Percentiles rank a stretch among this genome's conserved stretches.
phyloP scores from a whole-genome alignment of 2,797 vertebrate species.

The Harpagifer antarcticus region DNA sequence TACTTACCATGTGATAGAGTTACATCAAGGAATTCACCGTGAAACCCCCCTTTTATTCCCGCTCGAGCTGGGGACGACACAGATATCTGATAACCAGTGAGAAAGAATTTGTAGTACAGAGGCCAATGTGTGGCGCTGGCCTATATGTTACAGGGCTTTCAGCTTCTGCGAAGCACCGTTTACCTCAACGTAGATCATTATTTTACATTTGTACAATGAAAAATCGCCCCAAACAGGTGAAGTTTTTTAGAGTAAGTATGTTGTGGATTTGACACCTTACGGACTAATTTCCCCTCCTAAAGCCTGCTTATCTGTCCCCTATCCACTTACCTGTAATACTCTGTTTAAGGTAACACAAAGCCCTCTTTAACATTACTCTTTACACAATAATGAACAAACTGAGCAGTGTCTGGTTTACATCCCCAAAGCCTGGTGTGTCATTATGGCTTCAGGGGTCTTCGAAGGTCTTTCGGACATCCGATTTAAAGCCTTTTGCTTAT shows the following conservation, averaged over 20 bases:
- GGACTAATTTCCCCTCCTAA: conserved; percentile 7
- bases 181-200: not conserved
- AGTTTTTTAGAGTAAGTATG: not conserved
- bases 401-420: conserved; percentile 2
- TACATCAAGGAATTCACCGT: conserved; percentile 83
- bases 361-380: conserved; percentile 33
- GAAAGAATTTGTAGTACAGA: conserved; percentile 81
- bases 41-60: conserved; percentile 85
- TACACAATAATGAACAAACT: conserved; percentile 15
- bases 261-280: not conserved
- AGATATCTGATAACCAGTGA: conserved; percentile 83
- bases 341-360: conserved; percentile 43
- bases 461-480: not conserved
- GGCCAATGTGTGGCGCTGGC: conserved; percentile 74
- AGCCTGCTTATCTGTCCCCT: conserved; percentile 14
- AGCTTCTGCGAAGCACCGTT: conserved; percentile 38
- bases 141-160: conserved; percentile 71
- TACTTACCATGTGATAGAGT: conserved; percentile 84
- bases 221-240: not conserved
- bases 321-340: conserved; percentile 37
- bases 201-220: not conserved
- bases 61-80: conserved; percentile 68
- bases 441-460: not conserved
- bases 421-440: not conserved
- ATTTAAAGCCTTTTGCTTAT: not conserved